A percentile compares a stretch with the other conserved stretches of the same genome.
Evolutionary conservation across 2,888 invertebrate species (phyloP).

Genomic region (Ectemnius continuus): DNA sequence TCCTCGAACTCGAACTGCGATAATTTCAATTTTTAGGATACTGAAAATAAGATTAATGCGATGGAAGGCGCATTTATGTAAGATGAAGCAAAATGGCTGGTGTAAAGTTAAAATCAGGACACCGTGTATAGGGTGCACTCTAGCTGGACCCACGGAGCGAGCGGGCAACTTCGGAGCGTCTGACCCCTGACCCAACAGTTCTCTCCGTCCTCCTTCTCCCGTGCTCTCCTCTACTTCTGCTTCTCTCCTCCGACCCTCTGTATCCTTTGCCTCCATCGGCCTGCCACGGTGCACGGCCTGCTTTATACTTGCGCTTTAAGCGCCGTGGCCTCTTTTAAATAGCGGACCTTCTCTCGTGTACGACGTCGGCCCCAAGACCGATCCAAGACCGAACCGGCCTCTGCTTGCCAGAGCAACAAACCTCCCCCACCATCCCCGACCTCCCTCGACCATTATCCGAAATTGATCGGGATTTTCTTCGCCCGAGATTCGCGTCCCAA

Average conservation of each 20-base stretch:
- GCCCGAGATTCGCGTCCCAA: not conserved
- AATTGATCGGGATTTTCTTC: slow-evolving; percentile 12
- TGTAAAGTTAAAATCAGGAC: slow-evolving; percentile 26
- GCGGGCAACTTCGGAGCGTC: slow-evolving; percentile 72
- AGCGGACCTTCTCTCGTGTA: slow-evolving; percentile 49
- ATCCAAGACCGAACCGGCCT: slow-evolving; percentile 22
- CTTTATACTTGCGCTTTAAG: slow-evolving; percentile 69
- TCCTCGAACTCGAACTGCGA: too few species aligned
- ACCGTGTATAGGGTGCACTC: slow-evolving; percentile 57
- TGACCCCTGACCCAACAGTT: slow-evolving; percentile 73
- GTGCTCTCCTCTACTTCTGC: slow-evolving; percentile 51
- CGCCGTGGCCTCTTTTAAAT: slow-evolving; percentile 70
- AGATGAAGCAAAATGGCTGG: not conserved
- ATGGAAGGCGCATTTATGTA: too few species aligned
- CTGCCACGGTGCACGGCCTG: slow-evolving; percentile 54
- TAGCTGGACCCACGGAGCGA: slow-evolving; percentile 69
- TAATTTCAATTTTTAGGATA: too few species aligned
- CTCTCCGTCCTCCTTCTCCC: slow-evolving; percentile 67
- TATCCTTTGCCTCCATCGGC: slow-evolving; percentile 40
- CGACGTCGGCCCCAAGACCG: not conserved
- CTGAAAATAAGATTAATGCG: too few species aligned
- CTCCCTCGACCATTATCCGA: not conserved
- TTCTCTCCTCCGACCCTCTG: slow-evolving; percentile 31
- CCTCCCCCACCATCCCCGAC: not conserved
- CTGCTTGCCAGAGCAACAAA: not conserved